Conservation (phyloP, 2,113 vertebrate species). For the Serinus canaria region DNA sequence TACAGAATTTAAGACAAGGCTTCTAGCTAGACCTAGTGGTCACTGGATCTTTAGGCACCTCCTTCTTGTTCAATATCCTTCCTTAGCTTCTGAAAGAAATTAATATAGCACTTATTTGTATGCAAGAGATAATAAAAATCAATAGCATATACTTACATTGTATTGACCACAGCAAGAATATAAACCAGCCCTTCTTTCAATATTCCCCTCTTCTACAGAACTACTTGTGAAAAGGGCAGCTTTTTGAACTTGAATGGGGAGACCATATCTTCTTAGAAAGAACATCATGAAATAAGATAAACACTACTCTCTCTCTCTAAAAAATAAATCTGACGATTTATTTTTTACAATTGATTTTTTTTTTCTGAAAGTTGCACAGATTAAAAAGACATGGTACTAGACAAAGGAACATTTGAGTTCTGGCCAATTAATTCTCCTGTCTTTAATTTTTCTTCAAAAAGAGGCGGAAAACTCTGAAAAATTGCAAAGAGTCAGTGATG, state of each 20-base stretch:
- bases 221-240: background rate
- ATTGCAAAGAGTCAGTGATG: background rate
- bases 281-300: background rate
- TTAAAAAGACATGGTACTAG: background rate
- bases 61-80: background rate
- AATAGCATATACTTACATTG: background rate
- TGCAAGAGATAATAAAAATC: background rate
- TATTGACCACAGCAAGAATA: background rate
- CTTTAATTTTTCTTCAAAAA: background rate
- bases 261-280: background rate
- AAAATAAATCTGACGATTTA: background rate
- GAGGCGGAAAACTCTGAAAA: background rate
- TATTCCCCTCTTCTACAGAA: background rate
- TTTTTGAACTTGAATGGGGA: background rate
- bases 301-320: background rate
- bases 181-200: background rate
- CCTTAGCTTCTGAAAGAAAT: background rate
- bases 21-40: background rate
- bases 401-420: background rate
- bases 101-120: background rate
- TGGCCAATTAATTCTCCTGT: background rate
- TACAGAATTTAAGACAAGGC: background rate
- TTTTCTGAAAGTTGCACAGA: background rate
- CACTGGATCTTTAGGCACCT: background rate
- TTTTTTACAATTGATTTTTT: background rate